A percentile compares a stretch with the other conserved stretches of the same genome.
Conservation (phyloP, 2,113 vertebrate species). For the Morphnarchus princeps region DNA sequence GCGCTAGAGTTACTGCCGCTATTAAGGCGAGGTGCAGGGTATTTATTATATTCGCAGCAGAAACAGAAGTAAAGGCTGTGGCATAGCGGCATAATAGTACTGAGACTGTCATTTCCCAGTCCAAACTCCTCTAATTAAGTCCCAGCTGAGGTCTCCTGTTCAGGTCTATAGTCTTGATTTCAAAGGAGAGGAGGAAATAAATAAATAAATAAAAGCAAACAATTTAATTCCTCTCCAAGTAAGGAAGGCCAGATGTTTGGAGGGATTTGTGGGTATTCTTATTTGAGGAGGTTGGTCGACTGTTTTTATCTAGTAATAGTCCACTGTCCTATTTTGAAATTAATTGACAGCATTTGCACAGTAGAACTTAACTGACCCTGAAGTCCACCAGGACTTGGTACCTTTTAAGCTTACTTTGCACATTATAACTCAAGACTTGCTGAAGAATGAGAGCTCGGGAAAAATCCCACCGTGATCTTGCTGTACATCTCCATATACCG, state of each 20-base stretch:
- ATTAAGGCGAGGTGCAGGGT: constrained; percentile 56
- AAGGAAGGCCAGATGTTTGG: not conserved
- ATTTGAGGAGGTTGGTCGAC: not conserved
- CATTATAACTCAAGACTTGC: not conserved
- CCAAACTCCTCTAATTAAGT: constrained; percentile 67
- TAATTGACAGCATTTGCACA: not conserved
- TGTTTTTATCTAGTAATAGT: not conserved
- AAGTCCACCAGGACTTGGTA: not conserved
- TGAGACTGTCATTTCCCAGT: constrained; percentile 62
- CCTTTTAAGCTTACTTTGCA: not conserved
- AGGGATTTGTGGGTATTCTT: not conserved
- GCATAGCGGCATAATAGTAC: not conserved
- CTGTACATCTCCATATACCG: not conserved
- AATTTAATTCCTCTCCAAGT: not conserved
- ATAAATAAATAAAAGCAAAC: not conserved
- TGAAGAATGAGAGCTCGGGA: not conserved
- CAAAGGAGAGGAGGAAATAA: not conserved
- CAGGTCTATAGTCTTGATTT: constrained; percentile 9
- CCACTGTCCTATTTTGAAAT: not conserved
- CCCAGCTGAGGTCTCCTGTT: constrained; percentile 49
- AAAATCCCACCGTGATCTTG: not conserved
- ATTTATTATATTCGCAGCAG: constrained; percentile 59
- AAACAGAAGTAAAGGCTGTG: constrained; percentile 26
- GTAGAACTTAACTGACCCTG: not conserved
- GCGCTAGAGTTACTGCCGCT: constrained; percentile 50